A percentile compares a stretch with the other conserved stretches of the same genome.
Conservation (phyloP, 2,113 vertebrate species). For the Cryptotis parvus region DNA sequence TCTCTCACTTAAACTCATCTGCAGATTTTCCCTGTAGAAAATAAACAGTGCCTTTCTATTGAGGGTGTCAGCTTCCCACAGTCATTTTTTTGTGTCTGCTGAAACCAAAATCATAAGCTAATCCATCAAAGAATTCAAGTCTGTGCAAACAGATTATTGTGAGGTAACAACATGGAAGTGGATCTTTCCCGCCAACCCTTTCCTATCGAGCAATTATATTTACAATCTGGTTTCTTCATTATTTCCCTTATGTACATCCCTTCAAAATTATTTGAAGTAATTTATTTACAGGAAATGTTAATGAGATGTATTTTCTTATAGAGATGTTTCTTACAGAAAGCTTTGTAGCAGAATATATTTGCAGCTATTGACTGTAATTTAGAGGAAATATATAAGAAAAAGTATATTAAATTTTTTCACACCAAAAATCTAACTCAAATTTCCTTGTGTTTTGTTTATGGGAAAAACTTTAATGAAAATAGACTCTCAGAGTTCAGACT, state of each 20-base stretch:
- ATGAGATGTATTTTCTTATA: constrained; percentile 92
- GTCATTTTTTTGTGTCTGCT: constrained; percentile 9
- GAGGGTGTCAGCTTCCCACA: constrained; percentile 18
- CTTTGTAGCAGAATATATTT: constrained; percentile 91
- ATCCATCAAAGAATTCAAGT: constrained; percentile 44
- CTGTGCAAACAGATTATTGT: constrained; percentile 54
- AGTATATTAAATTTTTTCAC: constrained; percentile 88
- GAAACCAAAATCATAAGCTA: constrained; percentile 27
- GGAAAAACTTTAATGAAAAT: neutral
- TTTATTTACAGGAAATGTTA: constrained; percentile 92
- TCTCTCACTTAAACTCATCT: constrained; percentile 5
- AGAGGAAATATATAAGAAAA: constrained; percentile 90
- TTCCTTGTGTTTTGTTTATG: constrained; percentile 74
- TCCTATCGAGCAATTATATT: constrained; percentile 59
- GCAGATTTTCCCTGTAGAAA: constrained; percentile 49
- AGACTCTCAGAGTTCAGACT: neutral
- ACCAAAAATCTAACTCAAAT: constrained; percentile 71
- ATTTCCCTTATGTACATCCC: constrained; percentile 64
- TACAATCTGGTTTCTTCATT: constrained; percentile 64
- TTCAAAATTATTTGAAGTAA: constrained; percentile 87
- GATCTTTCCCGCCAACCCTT: constrained; percentile 53
- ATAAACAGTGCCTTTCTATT: constrained; percentile 19
- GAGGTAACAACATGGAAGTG: constrained; percentile 17
- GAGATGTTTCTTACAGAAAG: constrained; percentile 91
- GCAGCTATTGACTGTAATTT: constrained; percentile 88